Evolutionary conservation across 2,113 vertebrate genomes (phyloP), one percentile per base, ranked within the genome.

Genomic region (Ranitomeya imitator): DNA sequence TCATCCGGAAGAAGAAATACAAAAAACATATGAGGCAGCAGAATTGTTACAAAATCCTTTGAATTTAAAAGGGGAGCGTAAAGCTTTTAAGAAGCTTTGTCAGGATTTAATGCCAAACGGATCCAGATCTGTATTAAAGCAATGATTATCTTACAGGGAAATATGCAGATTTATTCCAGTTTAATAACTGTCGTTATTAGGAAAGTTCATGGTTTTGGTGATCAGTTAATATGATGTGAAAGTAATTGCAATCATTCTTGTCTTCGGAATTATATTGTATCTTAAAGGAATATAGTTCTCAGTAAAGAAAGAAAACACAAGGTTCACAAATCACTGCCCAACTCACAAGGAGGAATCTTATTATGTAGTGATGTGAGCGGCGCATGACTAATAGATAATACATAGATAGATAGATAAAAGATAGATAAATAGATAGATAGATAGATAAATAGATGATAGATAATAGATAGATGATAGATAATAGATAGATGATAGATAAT

Each of bases 11-110:
- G 37, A n/a, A 85, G 74, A 69, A 79, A 89, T 45, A 85, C n/a
- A 88, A 61, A 77, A 77, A 83, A 78, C 52, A 87, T 71, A 71
- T 80, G 77, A 80, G 77, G 26, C 51, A 71, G 78, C 51, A 83
- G 59, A 88, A 83, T 55, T 65, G 89, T 90, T 87, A 90, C 57
- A 90, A 93, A 91, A 92, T 91, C 92, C 90, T 90, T 23, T 92
- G 91, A 92, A 89, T 92, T 91, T 83, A 31, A 91, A 86, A 91
- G 91, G 88, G 91, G 90, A 93, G 91, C 92, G 92, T 91, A 91
- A 55, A 76, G 90, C 91, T 93, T 86, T 92, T 92, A 93, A 89
- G 89, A 90, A 92, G 90, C 80, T 89, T 92, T 90, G 88, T 80
- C 90, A 78, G 12, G 51, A 26, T 81, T 89, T 89, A 85, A 85